Evolutionary conservation across 2,113 vertebrate genomes (phyloP), one percentile per base, ranked within the genome.

Genomic region (Trochalopteron elliotii): DNA sequence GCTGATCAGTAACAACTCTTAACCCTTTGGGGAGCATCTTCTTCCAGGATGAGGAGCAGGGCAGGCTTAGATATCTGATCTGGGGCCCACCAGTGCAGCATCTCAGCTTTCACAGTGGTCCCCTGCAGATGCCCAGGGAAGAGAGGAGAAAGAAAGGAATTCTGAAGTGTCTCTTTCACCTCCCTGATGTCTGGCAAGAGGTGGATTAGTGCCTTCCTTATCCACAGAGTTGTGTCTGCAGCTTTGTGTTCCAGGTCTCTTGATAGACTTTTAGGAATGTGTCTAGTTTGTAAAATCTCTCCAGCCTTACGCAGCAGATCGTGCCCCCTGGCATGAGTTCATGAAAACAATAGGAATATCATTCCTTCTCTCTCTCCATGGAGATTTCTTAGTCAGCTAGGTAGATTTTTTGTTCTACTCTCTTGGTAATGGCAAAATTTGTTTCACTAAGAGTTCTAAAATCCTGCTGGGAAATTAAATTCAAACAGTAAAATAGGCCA

Each of bases 391-490:
- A 95, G 31, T 39, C 50, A 63, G 52, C 8, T 40, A 83, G 52
- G 47, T 78, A 27, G 37, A 50, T 78, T 89, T 12, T 64, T 72
- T 78, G 20, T 64, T 81, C 45, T 56, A 52, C 17, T 78, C 17
- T 79, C 57, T 60, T 84, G 56, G 52, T 35, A 82, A 81, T 61
- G 42, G 45, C 37, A 76, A 89, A 49, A 72, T 79, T 82, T 85
- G 16, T 84, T 93, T 92, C 81, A 57, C 49, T 81, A 56, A 19
- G 55, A 39, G 19, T 31, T 65, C 24, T 59, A 86, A 86, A 91
- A 76, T 76, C 45, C 82, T 93, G 56, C 40, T 87, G 67, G 77
- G 57, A 91, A 87, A 87, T 92, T 87, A 91, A 88, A 87, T 13
- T 64, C 59, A 80, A 80, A 74, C 5, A 57, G n/a, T 27, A 68